Evolutionary conservation across 1,140 invertebrate species (phyloP), one percentile per base, ranked within the genome.

Genomic region (Bathynomus jamesi): DNA sequence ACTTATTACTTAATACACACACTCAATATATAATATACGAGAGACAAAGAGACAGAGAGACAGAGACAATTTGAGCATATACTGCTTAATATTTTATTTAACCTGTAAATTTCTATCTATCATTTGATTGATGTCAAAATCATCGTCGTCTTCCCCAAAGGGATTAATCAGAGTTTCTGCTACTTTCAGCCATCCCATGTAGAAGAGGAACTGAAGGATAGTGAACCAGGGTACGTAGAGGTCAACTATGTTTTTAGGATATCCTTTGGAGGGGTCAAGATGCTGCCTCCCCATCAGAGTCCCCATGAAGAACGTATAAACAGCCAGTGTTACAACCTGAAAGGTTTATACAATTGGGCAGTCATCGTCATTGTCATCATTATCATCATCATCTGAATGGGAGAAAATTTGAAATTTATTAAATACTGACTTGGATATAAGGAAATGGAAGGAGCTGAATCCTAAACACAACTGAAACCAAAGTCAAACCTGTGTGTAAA

Each of bases 111-210:
- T 92, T 79, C 92, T 87, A 80, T 95, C 93, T 61, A 94, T 89
- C 80, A 94, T 87, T 91, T 92, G 94, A 79, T 94, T 95, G 0
- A 88, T 83, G 81, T 91, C 89, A 80, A 89, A 90, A 76, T 91
- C 89, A 78, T 95, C 93, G 78, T 95, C 93, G 79, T 96, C 93
- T 83, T 95, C 92, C 0, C 93, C 94, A 80, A 95, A 96, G 0
- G 91, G 92, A 81, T 93, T 93, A 28, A 94, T 91, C 27, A 93
- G 82, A 24, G 88, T 88, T 81, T 94, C 92, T 0, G 91, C 91
- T 31, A 93, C 91, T 85, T 95, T 95, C 28, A 95, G 82, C 92
- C 92, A 95, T n/a, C 92, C 93, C 87, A 94, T 91, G 79, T 94
- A 95, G 82, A 92, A 91, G 80, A 91, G 83, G 79, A 87, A 87